These are phyloP conservation scores for Calliopum simillimum DNA, from an alignment of 2,888 invertebrate species.

Conservation along the genomic window DNA sequence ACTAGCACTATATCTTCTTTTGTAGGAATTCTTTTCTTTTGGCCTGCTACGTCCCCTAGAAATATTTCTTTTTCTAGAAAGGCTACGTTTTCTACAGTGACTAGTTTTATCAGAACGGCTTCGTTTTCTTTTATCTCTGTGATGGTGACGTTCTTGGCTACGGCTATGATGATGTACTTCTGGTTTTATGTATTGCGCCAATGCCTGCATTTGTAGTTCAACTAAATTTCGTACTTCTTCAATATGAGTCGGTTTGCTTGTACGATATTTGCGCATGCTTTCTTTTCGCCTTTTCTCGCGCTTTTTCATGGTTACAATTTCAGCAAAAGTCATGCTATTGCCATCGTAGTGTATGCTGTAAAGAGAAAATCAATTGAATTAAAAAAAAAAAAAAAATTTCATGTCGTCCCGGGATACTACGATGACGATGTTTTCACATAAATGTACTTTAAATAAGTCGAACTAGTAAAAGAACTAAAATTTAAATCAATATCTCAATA, in stretches of 20 bases:
- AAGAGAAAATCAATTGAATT: no score
- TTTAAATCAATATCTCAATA: no score
- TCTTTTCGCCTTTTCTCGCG: constrained; percentile 51
- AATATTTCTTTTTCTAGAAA: not conserved
- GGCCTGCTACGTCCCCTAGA: not conserved
- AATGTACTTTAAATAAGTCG: no score
- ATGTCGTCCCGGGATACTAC: no score
- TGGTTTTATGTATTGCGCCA: constrained; percentile 51
- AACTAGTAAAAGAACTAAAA: no score
- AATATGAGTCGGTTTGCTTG: constrained; percentile 59
- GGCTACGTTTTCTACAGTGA: not conserved
- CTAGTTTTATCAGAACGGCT: not conserved
- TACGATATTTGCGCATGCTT: constrained; percentile 57
- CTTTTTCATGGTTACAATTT: constrained; percentile 59
- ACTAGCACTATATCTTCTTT: not conserved
- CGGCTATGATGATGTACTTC: not conserved
- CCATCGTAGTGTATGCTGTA: constrained; percentile 32
- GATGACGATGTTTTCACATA: no score
- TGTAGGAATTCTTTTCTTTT: not conserved
- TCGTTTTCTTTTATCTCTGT: not conserved
- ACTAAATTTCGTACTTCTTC: constrained; percentile 63
- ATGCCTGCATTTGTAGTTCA: constrained; percentile 62
- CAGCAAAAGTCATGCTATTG: constrained; percentile 52
- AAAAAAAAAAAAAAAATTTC: not conserved
- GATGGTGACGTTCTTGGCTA: not conserved